Evolutionary conservation across 1,140 invertebrate genomes (phyloP).

Genomic region (Maconellicoccus hirsutus): DNA sequence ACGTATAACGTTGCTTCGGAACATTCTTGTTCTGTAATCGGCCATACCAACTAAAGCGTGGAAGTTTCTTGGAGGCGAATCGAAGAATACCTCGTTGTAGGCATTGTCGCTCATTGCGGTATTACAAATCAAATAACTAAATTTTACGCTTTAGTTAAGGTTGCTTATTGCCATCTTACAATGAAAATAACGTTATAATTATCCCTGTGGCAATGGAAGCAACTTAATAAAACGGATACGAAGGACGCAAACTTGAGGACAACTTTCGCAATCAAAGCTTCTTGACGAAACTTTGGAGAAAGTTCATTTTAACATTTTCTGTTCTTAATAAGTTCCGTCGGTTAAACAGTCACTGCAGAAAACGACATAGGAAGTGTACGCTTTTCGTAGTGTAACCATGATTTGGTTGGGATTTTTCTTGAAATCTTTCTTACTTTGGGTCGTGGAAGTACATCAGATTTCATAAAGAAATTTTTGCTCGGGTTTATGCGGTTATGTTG

Average conservation of each 20-base stretch:
- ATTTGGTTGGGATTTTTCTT: no score
- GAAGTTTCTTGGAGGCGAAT: no score
- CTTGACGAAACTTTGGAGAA: neutral
- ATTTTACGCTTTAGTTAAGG: neutral
- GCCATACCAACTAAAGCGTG: no score
- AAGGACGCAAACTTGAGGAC: neutral
- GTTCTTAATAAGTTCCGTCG: neutral
- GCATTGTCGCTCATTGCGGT: neutral
- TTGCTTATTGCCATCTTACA: neutral
- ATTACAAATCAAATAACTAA: neutral
- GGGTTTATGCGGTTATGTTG: no score
- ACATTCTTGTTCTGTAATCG: no score
- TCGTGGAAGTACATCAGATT: no score
- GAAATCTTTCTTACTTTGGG: no score
- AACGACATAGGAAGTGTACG: neutral
- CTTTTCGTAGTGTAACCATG: neutral
- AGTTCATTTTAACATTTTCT: constrained; percentile 9
- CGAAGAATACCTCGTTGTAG: no score
- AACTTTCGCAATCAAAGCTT: constrained; percentile 8
- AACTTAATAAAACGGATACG: constrained; percentile 9
- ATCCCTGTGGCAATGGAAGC: neutral
- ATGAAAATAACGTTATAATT: neutral
- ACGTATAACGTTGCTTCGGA: no score
- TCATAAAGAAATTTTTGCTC: no score
- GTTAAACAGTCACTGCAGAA: neutral